Conservation (phyloP, 2,888 invertebrate species). For the Drosophila helvetica region DNA sequence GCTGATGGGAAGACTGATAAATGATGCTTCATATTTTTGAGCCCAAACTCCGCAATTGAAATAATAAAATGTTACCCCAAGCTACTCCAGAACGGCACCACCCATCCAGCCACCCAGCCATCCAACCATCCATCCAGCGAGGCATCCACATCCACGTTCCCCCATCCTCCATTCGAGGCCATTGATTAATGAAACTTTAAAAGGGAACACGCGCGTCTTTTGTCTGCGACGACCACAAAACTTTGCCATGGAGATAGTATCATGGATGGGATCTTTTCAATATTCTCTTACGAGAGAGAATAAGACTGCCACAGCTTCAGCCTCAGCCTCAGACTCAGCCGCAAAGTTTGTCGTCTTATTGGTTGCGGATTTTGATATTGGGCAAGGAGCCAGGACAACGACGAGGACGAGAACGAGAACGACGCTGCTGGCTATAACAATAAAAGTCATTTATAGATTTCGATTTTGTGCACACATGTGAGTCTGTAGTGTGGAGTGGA, state of each 20-base stretch:
- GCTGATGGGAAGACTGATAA: constrained; percentile 57
- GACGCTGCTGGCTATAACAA: constrained; percentile 73
- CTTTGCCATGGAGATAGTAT: constrained; percentile 54
- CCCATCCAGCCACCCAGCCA: background rate
- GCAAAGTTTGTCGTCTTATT: constrained; percentile 69
- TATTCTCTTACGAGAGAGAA: constrained; percentile 32
- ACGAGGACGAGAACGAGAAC: constrained; percentile 19
- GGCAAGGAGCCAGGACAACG: constrained; percentile 5
- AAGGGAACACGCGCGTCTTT: constrained; percentile 66
- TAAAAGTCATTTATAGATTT: constrained; percentile 80
- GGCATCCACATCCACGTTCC: too few relatives aligned
- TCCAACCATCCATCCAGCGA: too few relatives aligned
- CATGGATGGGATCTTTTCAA: constrained; percentile 26
- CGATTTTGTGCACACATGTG: constrained; percentile 65
- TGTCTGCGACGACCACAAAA: constrained; percentile 71
- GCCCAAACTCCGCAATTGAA: constrained; percentile 66
- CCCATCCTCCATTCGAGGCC: constrained; percentile 15
- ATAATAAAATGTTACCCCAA: constrained; percentile 66
- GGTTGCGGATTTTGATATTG: constrained; percentile 41
- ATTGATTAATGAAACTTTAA: constrained; percentile 77
- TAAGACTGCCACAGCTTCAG: constrained; percentile 18
- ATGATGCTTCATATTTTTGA: constrained; percentile 74
- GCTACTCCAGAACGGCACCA: background rate
- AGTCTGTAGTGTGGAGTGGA: constrained; percentile 6
- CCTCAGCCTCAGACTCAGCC: constrained; percentile 2